phyloP scores from a whole-genome alignment of 1,140 invertebrate species.

The Chrysomallon squamiferum region DNA sequence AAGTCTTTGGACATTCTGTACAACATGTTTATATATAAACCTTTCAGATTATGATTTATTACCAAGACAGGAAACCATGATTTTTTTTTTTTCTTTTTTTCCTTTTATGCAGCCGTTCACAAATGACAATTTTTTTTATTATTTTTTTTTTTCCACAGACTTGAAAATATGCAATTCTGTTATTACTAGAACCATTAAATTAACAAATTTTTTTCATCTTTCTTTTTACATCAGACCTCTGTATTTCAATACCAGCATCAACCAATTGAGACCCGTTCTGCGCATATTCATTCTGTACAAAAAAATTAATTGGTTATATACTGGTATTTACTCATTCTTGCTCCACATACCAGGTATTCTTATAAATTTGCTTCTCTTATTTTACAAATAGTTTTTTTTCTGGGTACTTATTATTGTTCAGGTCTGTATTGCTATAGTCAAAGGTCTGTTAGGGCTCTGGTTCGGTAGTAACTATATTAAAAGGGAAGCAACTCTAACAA shows the following conservation, averaged over 20 bases:
- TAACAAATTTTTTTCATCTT: too few relatives aligned
- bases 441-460: not conserved
- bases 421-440: not conserved
- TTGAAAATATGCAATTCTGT: slow-evolving; percentile 56
- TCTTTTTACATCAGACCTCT: not conserved
- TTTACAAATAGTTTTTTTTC: not conserved
- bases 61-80: too few relatives aligned
- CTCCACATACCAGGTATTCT: not conserved
- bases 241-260: slow-evolving; percentile 22
- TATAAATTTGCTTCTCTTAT: not conserved
- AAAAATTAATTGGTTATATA: slow-evolving; percentile 5
- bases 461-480: not conserved
- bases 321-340: not conserved
- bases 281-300: slow-evolving; percentile 4
- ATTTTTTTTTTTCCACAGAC: too few relatives aligned
- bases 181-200: slow-evolving; percentile 4
- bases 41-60: too few relatives aligned
- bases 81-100: slow-evolving; percentile 2
- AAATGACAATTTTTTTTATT: not conserved
- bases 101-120: not conserved
- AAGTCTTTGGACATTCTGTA: too few relatives aligned
- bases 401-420: not conserved
- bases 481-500: slow-evolving; percentile 1
- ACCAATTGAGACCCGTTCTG: slow-evolving; percentile 38
- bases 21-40: too few relatives aligned